These are phyloP conservation scores for Amphiura filiformis DNA, from an alignment of 35 echinoderm and acorn worm species.

Conservation along the genomic window DNA sequence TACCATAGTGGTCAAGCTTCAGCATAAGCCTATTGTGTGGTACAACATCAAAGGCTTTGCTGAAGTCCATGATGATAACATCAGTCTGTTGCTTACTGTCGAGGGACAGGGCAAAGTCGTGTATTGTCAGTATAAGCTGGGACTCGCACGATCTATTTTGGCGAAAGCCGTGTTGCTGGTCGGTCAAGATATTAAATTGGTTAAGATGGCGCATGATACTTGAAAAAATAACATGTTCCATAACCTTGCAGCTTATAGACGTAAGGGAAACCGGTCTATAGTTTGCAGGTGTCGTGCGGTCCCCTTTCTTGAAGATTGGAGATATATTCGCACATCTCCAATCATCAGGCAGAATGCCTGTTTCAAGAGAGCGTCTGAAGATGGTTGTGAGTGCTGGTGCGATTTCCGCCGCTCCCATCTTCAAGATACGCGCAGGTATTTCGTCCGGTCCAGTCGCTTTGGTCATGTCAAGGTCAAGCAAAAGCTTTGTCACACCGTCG, in stretches of 20 bases:
- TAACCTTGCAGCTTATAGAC: conserved; percentile 22
- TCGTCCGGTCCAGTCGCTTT: conserved; percentile 14
- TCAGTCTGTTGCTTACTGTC: no score
- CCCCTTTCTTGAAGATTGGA: conserved; percentile 68
- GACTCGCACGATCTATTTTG: background rate
- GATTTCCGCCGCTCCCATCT: conserved; percentile 31
- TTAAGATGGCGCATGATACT: conserved; percentile 33
- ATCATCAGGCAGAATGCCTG: conserved; percentile 34
- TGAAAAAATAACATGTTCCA: conserved; percentile 23
- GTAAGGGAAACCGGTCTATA: conserved; percentile 35
- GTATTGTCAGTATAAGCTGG: background rate
- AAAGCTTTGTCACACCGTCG: background rate
- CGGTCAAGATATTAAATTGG: conserved; percentile 9
- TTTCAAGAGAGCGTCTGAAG: conserved; percentile 27
- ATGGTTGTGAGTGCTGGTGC: conserved; percentile 34
- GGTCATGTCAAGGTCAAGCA: conserved; percentile 18
- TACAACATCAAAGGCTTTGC: no score
- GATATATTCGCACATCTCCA: conserved; percentile 59
- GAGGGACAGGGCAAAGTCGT: background rate
- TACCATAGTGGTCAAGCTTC: no score
- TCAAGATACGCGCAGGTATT: conserved; percentile 20
- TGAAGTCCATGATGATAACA: no score
- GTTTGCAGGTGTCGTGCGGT: conserved; percentile 8
- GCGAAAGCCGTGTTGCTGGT: conserved; percentile 7
- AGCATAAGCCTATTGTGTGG: no score